Percentiles rank a stretch among this genome's conserved stretches.
Conservation (phyloP, 2,797 vertebrate genomes). For the Poeciliopsis turneri region DNA sequence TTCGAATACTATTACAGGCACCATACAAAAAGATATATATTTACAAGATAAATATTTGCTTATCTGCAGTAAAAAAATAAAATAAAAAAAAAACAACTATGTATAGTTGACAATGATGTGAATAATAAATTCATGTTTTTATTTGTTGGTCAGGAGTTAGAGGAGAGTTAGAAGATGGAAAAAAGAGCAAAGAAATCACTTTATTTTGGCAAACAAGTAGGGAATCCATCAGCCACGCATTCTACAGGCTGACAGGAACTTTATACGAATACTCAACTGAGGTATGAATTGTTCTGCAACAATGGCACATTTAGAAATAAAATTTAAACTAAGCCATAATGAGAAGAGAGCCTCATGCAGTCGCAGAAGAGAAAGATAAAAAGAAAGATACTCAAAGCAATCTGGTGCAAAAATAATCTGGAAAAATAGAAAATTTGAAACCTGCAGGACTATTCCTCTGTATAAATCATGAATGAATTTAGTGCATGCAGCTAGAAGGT, state of each 20-base stretch:
- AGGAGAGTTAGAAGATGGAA: neutral
- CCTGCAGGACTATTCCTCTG: neutral
- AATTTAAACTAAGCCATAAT: neutral
- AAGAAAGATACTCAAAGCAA: neutral
- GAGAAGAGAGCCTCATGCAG: neutral
- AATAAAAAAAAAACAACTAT: too few relatives aligned
- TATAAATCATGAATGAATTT: neutral
- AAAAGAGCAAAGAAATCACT: neutral
- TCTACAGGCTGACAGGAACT: neutral
- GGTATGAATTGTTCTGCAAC: neutral
- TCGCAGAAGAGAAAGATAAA: neutral
- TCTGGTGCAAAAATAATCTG: neutral
- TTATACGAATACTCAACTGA: neutral
- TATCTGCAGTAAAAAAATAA: neutral
- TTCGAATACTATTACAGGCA: neutral
- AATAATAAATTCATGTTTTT: neutral
- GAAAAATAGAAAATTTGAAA: neutral
- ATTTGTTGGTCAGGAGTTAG: neutral
- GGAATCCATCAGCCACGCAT: neutral
- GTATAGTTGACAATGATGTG: neutral
- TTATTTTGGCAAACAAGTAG: neutral
- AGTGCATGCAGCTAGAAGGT: neutral
- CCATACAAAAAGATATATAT: neutral
- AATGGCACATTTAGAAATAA: too few relatives aligned
- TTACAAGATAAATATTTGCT: neutral